These are phyloP conservation scores for Caerostris extrusa DNA, from an alignment of 1,140 invertebrate species.

Conservation along the genomic window DNA sequence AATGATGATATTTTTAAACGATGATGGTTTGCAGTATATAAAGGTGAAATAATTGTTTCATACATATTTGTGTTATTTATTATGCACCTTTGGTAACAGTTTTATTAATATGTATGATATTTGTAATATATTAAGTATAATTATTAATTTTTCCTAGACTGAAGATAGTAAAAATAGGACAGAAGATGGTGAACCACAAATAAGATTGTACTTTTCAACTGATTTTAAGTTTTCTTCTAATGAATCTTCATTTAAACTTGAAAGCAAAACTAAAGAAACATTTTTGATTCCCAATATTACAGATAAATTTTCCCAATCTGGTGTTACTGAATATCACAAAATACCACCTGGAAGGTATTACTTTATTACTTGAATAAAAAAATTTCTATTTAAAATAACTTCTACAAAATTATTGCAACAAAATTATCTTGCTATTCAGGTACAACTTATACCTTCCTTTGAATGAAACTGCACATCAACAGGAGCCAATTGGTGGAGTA, in stretches of 20 bases:
- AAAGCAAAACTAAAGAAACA: neutral
- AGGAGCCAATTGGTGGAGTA: constrained; percentile 10
- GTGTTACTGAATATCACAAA: constrained; percentile 37
- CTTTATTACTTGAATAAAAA: neutral
- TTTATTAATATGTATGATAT: neutral
- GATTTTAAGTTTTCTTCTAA: constrained; percentile 16
- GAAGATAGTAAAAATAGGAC: constrained; percentile 31
- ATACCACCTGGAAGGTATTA: constrained; percentile 61
- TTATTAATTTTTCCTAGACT: constrained; percentile 47
- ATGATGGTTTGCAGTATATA: constrained; percentile 1
- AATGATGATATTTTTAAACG: constrained; percentile 50
- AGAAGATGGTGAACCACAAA: constrained; percentile 47
- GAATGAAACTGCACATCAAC: constrained; percentile 7
- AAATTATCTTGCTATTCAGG: constrained; percentile 41
- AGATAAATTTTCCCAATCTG: constrained; percentile 32
- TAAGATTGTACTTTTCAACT: constrained; percentile 38
- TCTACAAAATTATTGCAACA: neutral
- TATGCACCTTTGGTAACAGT: neutral
- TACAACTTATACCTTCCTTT: constrained; percentile 59
- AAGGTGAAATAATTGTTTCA: constrained; percentile 26
- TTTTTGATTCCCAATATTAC: neutral
- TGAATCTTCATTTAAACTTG: constrained; percentile 47
- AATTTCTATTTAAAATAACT: neutral
- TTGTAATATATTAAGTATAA: neutral
- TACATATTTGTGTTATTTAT: neutral